phyloP scores from a whole-genome alignment of 1,140 invertebrate genomes.

The Teleogryllus occipitalis region DNA sequence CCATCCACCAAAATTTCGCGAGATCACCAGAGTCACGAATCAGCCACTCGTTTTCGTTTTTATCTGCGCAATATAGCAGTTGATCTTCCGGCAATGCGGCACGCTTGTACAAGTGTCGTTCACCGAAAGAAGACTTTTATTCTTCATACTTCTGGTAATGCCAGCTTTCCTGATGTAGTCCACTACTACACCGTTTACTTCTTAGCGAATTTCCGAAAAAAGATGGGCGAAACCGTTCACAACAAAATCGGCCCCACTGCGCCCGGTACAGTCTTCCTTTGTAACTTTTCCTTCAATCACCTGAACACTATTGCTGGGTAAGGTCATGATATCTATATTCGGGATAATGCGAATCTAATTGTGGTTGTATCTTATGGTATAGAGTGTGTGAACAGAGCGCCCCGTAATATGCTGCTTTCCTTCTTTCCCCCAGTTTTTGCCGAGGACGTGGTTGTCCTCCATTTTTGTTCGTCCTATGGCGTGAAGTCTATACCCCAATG shows the following conservation, averaged over 20 bases:
- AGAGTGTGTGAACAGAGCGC: neutral
- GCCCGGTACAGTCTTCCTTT: neutral
- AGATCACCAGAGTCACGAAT: neutral
- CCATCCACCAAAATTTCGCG: neutral
- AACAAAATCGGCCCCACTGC: neutral
- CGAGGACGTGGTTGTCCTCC: no score
- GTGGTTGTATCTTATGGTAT: neutral
- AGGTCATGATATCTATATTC: neutral
- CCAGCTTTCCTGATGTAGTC: neutral
- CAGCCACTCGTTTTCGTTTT: neutral
- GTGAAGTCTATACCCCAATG: no score
- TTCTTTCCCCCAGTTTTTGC: no score
- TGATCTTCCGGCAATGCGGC: neutral
- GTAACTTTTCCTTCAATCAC: neutral
- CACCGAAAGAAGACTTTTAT: neutral
- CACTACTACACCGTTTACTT: neutral
- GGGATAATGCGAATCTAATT: neutral
- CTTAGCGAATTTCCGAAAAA: neutral
- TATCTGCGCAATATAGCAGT: neutral
- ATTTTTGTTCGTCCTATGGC: no score
- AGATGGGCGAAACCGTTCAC: neutral
- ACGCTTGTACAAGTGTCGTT: neutral
- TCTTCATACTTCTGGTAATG: neutral
- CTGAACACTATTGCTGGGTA: neutral
- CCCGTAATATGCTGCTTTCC: no score